Evolutionary conservation across 30 jellyfish, hydroid and myxozoan genomes (phyloP).

Genomic region (Aurelia aurita): DNA sequence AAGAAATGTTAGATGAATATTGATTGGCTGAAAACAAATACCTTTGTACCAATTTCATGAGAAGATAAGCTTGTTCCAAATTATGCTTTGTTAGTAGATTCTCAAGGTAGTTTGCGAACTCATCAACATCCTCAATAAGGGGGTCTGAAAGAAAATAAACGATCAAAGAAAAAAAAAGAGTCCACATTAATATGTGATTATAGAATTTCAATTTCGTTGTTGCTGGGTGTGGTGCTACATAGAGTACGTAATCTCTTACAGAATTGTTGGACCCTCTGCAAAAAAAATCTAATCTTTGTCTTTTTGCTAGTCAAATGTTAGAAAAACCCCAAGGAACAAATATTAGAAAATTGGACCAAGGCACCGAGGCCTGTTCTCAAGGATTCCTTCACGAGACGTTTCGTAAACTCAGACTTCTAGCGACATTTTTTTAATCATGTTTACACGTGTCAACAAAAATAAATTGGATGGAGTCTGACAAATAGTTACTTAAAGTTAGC

Average conservation of each 20-base stretch:
- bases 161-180: background rate
- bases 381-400: too few relatives aligned
- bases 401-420: too few relatives aligned
- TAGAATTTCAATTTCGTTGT: background rate
- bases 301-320: too few relatives aligned
- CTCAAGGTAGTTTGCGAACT: constrained; percentile 26
- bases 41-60: constrained; percentile 51
- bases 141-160: constrained; percentile 28
- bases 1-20: too few relatives aligned
- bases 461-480: too few relatives aligned
- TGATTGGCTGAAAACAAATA: background rate
- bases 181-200: background rate
- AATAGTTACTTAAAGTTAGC: too few relatives aligned
- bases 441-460: too few relatives aligned
- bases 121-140: constrained; percentile 62
- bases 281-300: too few relatives aligned
- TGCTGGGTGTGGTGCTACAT: background rate
- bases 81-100: constrained; percentile 4
- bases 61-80: constrained; percentile 59
- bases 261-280: too few relatives aligned
- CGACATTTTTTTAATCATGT: too few relatives aligned
- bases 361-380: too few relatives aligned
- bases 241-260: background rate
- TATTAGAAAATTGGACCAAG: too few relatives aligned
- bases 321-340: constrained; percentile 8